Evolutionary conservation across 1,140 invertebrate species (phyloP).

Genomic region (Megathymus violae): DNA sequence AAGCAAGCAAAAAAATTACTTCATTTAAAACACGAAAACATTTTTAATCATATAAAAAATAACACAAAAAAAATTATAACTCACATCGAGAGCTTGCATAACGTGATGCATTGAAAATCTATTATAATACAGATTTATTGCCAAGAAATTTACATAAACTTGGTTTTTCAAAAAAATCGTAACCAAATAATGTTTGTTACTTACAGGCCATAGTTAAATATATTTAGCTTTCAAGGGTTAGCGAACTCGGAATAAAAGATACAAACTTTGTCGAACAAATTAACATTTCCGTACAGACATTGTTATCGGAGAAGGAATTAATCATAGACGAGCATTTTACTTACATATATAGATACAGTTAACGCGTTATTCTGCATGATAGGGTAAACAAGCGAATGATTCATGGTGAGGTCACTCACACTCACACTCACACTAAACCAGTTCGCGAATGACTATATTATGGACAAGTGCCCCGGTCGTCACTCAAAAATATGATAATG

Average conservation of each 20-base stretch:
- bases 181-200: conserved; percentile 13
- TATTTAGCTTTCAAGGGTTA: conserved; percentile 15
- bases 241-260: conserved; percentile 19
- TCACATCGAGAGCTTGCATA: conserved; percentile 9
- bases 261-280: conserved; percentile 20
- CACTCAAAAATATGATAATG: conserved; percentile 52
- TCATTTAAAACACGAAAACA: background rate
- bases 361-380: conserved; percentile 32
- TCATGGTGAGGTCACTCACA: conserved; percentile 56
- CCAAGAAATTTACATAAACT: conserved; percentile 26
- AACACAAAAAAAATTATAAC: background rate
- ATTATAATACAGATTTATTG: conserved; percentile 24
- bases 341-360: conserved; percentile 1
- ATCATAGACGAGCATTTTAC: conserved; percentile 33
- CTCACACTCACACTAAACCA: conserved; percentile 56
- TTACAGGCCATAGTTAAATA: conserved; percentile 10
- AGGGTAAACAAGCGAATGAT: conserved; percentile 56
- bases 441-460: conserved; percentile 61
- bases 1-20: too few relatives aligned
- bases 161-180: conserved; percentile 16
- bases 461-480: conserved; percentile 42
- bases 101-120: conserved; percentile 9
- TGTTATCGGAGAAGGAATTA: conserved; percentile 30
- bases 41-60: background rate
- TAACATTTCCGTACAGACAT: conserved; percentile 4